Percentiles rank a stretch among this genome's conserved stretches.
Conservation (phyloP, 2,797 vertebrate species). For the Trachops cirrhosus region DNA sequence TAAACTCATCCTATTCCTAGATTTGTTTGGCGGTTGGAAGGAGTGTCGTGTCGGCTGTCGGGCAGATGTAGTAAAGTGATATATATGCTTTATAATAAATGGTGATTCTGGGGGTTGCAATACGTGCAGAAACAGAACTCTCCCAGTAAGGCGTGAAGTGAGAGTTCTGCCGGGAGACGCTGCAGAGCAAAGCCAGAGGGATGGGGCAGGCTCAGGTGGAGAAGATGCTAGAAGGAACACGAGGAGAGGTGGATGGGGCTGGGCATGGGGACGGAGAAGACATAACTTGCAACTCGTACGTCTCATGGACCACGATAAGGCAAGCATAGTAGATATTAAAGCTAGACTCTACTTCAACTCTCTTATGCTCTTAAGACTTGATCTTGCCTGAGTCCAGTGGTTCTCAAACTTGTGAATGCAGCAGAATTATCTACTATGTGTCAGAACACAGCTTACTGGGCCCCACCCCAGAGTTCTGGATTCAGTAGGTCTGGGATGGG, state of each 20-base stretch:
- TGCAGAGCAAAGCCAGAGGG: background rate
- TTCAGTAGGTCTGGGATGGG: background rate
- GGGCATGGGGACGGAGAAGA: rapidly evolving
- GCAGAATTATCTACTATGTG: background rate
- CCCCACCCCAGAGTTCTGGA: background rate
- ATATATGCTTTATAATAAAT: conserved; percentile 18
- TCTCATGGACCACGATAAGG: background rate
- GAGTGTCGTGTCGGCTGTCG: background rate
- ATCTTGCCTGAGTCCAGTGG: background rate
- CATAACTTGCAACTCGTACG: background rate
- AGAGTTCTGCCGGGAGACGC: background rate
- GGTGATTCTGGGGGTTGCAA: conserved; percentile 42
- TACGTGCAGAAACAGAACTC: background rate
- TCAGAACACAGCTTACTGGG: background rate
- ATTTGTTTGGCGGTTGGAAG: background rate
- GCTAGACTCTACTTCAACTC: background rate
- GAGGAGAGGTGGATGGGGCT: rapidly evolving
- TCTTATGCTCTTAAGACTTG: background rate
- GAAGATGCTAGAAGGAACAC: background rate
- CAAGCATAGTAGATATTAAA: background rate
- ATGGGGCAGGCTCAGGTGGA: rapidly evolving
- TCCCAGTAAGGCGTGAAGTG: background rate
- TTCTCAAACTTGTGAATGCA: background rate
- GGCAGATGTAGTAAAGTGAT: conserved; percentile 7
- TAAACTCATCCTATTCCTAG: background rate